A percentile compares a stretch with the other conserved stretches of the same genome.
These are phyloP conservation scores for Pharmacophagus antenor DNA, from an alignment of 2,888 invertebrate genomes.

Conservation along the genomic window DNA sequence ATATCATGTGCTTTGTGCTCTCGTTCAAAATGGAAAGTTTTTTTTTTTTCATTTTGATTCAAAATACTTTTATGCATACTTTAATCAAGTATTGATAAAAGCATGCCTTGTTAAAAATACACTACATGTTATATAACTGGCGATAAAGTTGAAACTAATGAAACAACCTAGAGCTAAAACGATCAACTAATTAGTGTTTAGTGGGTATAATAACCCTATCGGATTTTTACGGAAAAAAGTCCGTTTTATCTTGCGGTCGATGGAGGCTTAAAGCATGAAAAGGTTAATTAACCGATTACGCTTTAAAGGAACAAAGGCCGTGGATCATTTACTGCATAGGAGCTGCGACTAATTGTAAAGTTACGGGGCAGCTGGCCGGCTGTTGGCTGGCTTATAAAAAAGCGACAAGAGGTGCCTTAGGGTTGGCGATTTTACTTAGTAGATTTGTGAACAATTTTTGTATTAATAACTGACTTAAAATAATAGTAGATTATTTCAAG, in stretches of 20 bases:
- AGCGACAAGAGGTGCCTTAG: conserved; percentile 30
- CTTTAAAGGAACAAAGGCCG: conserved; percentile 20
- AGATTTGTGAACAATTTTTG: no score
- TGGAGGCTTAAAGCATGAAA: conserved; percentile 2
- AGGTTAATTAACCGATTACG: conserved; percentile 22
- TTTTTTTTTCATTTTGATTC: no score
- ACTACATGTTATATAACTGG: neutral
- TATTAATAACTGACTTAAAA: no score
- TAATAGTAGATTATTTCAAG: neutral
- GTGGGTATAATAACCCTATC: neutral
- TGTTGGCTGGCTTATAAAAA: conserved; percentile 32
- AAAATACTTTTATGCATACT: no score
- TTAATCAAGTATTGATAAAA: neutral
- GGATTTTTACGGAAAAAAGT: neutral
- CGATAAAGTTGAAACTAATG: no score
- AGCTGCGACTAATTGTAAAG: conserved; percentile 49
- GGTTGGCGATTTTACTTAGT: conserved; percentile 13
- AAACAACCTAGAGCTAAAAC: neutral
- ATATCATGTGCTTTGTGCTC: no score
- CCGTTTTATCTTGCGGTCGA: neutral
- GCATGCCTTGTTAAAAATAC: neutral
- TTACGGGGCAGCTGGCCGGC: conserved; percentile 34
- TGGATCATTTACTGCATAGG: conserved; percentile 38
- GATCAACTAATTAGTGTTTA: neutral
- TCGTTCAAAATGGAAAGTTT: no score